A percentile compares a stretch with the other conserved stretches of the same genome.
Conservation (phyloP, 2,113 vertebrate genomes). For the Syngnathus floridae region DNA sequence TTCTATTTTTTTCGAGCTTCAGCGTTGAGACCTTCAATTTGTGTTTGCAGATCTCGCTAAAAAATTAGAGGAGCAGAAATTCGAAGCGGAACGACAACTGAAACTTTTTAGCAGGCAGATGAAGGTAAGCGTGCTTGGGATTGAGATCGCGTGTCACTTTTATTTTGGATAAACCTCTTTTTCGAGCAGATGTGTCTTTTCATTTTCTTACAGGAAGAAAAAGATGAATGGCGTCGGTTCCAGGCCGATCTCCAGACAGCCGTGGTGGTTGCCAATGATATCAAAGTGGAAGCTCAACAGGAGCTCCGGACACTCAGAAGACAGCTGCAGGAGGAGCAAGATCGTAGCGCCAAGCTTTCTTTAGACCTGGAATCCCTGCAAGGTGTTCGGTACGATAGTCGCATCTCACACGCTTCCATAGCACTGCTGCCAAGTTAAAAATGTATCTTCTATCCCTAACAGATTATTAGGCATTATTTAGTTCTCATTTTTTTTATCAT, state of each 20-base stretch:
- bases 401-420: background rate
- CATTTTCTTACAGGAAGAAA: slow-evolving; percentile 77
- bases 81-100: slow-evolving; percentile 82
- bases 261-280: slow-evolving; percentile 95
- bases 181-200: background rate
- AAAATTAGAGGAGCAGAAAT: slow-evolving; percentile 88
- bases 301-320: slow-evolving; percentile 83
- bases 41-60: slow-evolving; percentile 75
- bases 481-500: background rate
- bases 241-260: slow-evolving; percentile 97
- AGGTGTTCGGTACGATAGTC: slow-evolving; percentile 74
- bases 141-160: too few relatives aligned
- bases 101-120: slow-evolving; percentile 83
- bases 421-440: too few relatives aligned
- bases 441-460: background rate
- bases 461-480: background rate
- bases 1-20: too few relatives aligned
- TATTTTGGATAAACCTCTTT: too few relatives aligned
- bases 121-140: slow-evolving; percentile 71
- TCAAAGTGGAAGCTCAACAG: slow-evolving; percentile 96
- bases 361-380: slow-evolving; percentile 83
- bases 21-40: slow-evolving; percentile 8
- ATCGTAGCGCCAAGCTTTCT: slow-evolving; percentile 77
- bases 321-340: slow-evolving; percentile 88
- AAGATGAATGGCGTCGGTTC: slow-evolving; percentile 91